Base-by-base conservation (phyloP, 2,113 vertebrate species). In the Scartelaos histophorus region DNA sequence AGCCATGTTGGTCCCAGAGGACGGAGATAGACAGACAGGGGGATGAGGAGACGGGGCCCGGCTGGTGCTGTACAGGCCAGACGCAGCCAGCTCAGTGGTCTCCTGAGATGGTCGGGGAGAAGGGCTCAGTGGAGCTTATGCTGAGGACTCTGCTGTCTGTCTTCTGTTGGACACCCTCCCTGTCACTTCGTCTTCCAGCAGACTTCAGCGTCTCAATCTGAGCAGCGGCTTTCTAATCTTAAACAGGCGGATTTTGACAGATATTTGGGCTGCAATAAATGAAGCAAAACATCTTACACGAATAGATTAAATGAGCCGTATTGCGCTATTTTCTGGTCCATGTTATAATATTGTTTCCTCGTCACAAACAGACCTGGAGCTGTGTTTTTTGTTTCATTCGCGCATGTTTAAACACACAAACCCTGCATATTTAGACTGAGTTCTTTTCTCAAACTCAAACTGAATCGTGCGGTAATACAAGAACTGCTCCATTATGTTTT, bases 1-100 rank as follows among this genome's bases (percentile, higher is more conserved):
- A 91, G 90, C 87, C 90, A 87, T 88, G 86, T 88, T 89, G 72
- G 69, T 91, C 90, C 89, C 85, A 35, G 84, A 91, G 89, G 88
- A 86, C 73, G 45, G 75, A 89, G 81, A 81, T 81, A 89, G 90
- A 87, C 87, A 89, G 90, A 87, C 87, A 88, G 89, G 74, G 88
- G 83, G 90, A 66, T 89, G 83, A 87, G 76, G 87, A 84, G 90
- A 66, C 90, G 82, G 82, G 74, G 85, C 58, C 76, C 29, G 56
- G 85, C 81, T 83, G 87, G 70, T 77, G 71, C 81, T 80, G 80
- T 69, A 76, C 73, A 71, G 85, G 77, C 81, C 79, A 46, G 82
- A 85, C 69, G 67, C 81, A 84, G 78, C 75, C 80, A 89, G 82
- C 82, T 80, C 78, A 85, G 81, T 79, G 83, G 74, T 89, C 90